These are phyloP conservation scores for Cephus sareptanus DNA, from an alignment of 2,888 invertebrate species.

Conservation along the genomic window DNA sequence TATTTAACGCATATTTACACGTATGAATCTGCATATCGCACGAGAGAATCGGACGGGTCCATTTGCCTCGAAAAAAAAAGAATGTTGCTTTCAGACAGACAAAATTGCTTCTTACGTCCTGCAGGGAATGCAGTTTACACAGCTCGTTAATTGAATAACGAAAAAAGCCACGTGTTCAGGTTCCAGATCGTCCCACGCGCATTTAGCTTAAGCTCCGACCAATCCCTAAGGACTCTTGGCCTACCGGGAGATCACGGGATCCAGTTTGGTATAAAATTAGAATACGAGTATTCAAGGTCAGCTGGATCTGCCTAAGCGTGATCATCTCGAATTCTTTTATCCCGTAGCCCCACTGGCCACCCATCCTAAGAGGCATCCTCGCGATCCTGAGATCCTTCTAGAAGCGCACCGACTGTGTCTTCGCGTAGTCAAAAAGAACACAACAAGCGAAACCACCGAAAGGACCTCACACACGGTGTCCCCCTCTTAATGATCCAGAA, in stretches of 20 bases:
- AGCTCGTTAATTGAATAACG: background rate
- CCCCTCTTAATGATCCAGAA: background rate
- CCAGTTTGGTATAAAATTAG: constrained; percentile 55
- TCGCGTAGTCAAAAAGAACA: too few relatives aligned
- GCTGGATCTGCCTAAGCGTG: constrained; percentile 40
- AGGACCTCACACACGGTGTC: background rate
- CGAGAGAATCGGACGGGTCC: background rate
- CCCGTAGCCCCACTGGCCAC: background rate
- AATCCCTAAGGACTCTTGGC: background rate
- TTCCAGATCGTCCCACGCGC: background rate
- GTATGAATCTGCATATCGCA: background rate
- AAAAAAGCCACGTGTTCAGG: background rate
- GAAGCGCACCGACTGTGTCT: background rate
- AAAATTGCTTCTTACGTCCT: background rate
- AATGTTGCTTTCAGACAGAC: background rate
- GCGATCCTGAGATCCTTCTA: background rate
- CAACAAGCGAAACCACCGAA: too few relatives aligned
- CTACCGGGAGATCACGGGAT: constrained; percentile 49
- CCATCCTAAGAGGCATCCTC: background rate
- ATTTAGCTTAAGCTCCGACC: background rate
- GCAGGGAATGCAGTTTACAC: background rate
- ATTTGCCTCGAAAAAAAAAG: background rate
- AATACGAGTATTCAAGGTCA: constrained; percentile 45
- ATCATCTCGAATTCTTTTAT: background rate
- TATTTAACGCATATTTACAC: background rate